A percentile compares a stretch with the other conserved stretches of the same genome.
Conservation (phyloP, 2,888 invertebrate genomes). For the Epinotia ramella region DNA sequence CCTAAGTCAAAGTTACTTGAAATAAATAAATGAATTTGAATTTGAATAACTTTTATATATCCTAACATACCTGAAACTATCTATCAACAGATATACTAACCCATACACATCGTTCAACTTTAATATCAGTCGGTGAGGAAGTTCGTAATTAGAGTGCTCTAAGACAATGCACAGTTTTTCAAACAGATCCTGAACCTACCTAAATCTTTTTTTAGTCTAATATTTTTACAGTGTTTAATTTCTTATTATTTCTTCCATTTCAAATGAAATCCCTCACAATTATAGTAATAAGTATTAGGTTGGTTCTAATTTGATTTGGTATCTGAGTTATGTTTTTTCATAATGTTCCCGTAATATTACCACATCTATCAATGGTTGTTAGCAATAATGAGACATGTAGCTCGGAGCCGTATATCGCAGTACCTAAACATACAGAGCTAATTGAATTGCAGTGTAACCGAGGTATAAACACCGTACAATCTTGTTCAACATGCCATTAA, state of each 20-base stretch:
- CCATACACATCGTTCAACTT: background rate
- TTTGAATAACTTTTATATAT: too few relatives aligned
- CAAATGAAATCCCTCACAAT: background rate
- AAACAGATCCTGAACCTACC: too few relatives aligned
- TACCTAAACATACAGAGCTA: constrained; percentile 27
- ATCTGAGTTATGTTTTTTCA: too few relatives aligned
- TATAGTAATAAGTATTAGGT: too few relatives aligned
- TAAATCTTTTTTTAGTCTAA: too few relatives aligned
- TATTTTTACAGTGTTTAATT: too few relatives aligned
- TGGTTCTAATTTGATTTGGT: too few relatives aligned
- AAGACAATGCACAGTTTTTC: background rate
- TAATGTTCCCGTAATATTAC: background rate
- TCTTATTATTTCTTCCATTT: background rate
- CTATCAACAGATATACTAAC: too few relatives aligned
- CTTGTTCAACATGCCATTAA: constrained; percentile 27
- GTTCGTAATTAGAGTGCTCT: constrained; percentile 1
- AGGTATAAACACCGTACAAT: constrained; percentile 27
- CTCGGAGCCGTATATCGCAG: constrained; percentile 3
- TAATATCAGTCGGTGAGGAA: background rate
- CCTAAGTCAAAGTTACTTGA: too few relatives aligned
- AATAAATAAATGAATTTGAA: too few relatives aligned
- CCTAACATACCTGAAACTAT: too few relatives aligned
- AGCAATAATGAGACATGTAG: constrained; percentile 19
- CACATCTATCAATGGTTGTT: background rate
- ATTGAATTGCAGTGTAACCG: constrained; percentile 37